phyloP scores from a whole-genome alignment of 2,797 vertebrate genomes.

The Lepilemur ruficaudatus region DNA sequence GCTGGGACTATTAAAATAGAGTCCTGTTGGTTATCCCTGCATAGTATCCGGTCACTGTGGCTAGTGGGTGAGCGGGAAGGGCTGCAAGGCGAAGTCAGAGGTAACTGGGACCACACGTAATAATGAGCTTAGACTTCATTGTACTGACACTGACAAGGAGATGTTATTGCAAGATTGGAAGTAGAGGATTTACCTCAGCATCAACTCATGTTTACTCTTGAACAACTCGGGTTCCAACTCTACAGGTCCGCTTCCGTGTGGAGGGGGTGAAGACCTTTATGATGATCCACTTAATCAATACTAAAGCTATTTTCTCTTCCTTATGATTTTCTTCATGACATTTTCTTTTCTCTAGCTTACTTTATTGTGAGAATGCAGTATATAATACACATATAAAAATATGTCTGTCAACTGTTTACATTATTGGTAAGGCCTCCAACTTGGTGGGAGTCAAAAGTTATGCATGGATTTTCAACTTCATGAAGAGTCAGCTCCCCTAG shows the following conservation, averaged over 20 bases:
- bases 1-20: background rate
- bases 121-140: background rate
- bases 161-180: background rate
- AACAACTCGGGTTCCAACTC: background rate
- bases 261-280: background rate
- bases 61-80: accelerated
- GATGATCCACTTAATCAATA: background rate
- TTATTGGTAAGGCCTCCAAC: background rate
- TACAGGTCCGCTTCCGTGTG: background rate
- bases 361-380: background rate
- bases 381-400: background rate
- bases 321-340: background rate
- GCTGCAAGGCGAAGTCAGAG: background rate
- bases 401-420: background rate
- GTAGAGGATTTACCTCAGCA: background rate
- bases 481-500: background rate
- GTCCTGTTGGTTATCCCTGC: background rate
- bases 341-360: background rate
- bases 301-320: background rate
- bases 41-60: background rate
- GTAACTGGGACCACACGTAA: background rate
- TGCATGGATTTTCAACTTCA: background rate
- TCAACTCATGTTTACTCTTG: background rate
- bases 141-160: background rate
- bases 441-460: background rate